Evolutionary conservation across 1,140 invertebrate genomes (phyloP), one percentile per base, ranked within the genome.

Genomic region (Bombus fervidus): DNA sequence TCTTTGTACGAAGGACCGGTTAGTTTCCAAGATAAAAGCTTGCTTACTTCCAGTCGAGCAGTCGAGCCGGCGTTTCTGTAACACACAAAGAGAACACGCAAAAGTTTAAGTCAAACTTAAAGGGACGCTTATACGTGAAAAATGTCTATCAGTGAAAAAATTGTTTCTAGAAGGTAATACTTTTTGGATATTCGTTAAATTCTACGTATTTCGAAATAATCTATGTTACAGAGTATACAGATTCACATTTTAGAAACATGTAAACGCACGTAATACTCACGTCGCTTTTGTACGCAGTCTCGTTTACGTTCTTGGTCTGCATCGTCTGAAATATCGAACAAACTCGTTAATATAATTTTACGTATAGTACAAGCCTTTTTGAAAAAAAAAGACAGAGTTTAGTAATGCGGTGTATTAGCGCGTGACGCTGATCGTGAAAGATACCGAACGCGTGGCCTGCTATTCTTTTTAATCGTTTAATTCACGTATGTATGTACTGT

Each of bases 271-370:
- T 41, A 62, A n/a, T n/a, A 81, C 91, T 92, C 75, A 92, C 92
- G 81, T 89, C 91, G 77, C 80, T 68, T 71, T 88, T 77, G 59
- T 71, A 37, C 10, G 64, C 59, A 47, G 81, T 73, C 62, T 86
- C 86, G 53, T 93, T 93, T 47, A 93, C 83, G 73, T 90, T 92
- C 83, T 93, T 93, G 73, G 89, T 91, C 86, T 91, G 91, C 91
- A 92, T 93, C 31, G 64, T 90, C 87, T 89, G 81, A 37, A 90
- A 91, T 18, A 28, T 74, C 18, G 71, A 66, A 59, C 37, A 57
- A 82, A 81, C 69, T 34, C 31, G 12, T 68, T 13, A n/a, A 68
- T 15, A 22, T 25, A 22, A 10, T 37, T 10, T 66, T 66, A 31
- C 13, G 2, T 31, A 31, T 6, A 18, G 6, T 22, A 6, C 47